phyloP scores from a whole-genome alignment of 2,797 vertebrate species.

The Anguilla obscura region DNA sequence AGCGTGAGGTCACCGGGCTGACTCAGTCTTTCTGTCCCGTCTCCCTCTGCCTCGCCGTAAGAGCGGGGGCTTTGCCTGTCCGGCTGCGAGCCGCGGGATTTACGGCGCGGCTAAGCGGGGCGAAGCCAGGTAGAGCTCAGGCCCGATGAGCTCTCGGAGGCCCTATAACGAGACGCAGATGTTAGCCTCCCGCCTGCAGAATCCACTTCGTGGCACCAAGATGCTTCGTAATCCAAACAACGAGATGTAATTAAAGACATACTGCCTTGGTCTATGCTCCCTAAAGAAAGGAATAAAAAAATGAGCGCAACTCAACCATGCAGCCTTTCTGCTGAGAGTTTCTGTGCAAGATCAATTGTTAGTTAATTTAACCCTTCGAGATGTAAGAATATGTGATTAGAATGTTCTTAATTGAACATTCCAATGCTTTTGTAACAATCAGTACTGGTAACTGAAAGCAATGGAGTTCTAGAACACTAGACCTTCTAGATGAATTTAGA shows the following conservation, averaged over 20 bases:
- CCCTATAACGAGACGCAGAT: slow-evolving; percentile 29
- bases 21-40: slow-evolving; percentile 29
- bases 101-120: neutral
- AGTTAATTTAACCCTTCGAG: neutral
- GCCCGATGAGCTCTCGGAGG: neutral
- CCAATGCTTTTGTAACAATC: neutral
- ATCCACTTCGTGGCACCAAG: slow-evolving; percentile 17
- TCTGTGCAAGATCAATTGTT: neutral
- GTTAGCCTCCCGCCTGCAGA: slow-evolving; percentile 11
- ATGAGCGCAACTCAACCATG: neutral
- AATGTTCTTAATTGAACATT: neutral
- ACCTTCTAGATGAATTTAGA: neutral
- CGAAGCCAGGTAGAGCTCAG: slow-evolving; percentile 24
- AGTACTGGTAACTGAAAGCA: neutral
- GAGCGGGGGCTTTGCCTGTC: neutral
- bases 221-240: slow-evolving; percentile 30
- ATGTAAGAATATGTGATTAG: neutral
- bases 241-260: slow-evolving; percentile 27
- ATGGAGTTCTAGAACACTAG: neutral
- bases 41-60: neutral
- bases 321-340: neutral
- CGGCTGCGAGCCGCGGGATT: slow-evolving; percentile 22
- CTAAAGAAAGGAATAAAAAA: neutral
- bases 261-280: neutral
- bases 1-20: slow-evolving; percentile 27